Percentiles rank a stretch among this genome's conserved stretches.
phyloP scores from a whole-genome alignment of 2,113 vertebrate species.

The Rhagologus leucostigma region DNA sequence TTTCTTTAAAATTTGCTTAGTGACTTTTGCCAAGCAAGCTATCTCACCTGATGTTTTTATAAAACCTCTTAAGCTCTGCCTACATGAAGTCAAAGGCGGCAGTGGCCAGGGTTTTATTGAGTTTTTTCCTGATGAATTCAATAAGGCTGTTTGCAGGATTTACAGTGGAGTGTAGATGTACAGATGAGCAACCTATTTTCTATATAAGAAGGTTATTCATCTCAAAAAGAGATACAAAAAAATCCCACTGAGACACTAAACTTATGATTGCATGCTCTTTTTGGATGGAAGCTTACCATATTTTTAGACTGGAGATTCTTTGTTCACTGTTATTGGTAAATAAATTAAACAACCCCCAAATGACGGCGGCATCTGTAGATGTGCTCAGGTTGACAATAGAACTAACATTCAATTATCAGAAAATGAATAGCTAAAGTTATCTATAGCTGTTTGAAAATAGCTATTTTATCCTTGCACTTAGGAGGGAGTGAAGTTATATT shows the following conservation, averaged over 20 bases:
- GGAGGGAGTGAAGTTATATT: not conserved
- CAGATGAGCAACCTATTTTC: conserved; percentile 8
- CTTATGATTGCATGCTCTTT: conserved; percentile 9
- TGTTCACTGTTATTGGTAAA: conserved; percentile 36
- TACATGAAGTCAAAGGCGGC: not conserved
- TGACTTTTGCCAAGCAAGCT: not conserved
- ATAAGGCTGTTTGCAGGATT: conserved; percentile 3
- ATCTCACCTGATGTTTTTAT: not conserved
- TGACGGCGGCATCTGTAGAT: not conserved
- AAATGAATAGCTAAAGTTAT: conserved; percentile 43
- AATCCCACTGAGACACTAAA: not conserved
- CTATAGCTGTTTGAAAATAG: conserved; percentile 28
- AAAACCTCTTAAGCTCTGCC: not conserved
- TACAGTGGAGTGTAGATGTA: not conserved
- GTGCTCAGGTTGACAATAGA: conserved; percentile 38
- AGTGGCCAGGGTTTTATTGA: not conserved
- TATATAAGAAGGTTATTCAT: not conserved
- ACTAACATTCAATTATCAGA: conserved; percentile 24
- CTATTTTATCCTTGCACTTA: conserved; percentile 18
- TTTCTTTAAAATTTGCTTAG: not conserved
- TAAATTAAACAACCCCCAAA: conserved; percentile 37
- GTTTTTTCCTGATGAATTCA: not conserved
- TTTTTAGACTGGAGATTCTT: conserved; percentile 36
- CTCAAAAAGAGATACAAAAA: conserved; percentile 1
- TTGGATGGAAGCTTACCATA: not conserved